Evolutionary conservation across 2,888 invertebrate species (phyloP).

Genomic region (Amphipyra tragopoginis): DNA sequence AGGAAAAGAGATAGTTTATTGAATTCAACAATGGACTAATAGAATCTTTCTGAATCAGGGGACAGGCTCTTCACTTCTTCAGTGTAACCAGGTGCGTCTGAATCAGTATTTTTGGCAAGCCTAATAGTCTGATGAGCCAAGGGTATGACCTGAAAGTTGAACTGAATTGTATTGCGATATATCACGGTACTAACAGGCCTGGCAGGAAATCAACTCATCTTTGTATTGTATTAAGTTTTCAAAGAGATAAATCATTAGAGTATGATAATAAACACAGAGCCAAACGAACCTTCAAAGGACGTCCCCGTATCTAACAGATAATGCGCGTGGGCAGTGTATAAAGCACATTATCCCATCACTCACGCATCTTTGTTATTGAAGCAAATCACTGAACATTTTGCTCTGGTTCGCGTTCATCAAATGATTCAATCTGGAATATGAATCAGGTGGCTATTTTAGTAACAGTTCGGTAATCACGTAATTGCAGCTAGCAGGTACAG

Average conservation of each 20-base stretch:
- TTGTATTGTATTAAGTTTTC: constrained; percentile 26
- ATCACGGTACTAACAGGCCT: constrained; percentile 19
- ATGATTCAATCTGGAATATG: constrained; percentile 62
- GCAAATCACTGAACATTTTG: constrained; percentile 51
- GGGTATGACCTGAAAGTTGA: constrained; percentile 44
- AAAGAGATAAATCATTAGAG: constrained; percentile 49
- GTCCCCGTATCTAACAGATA: constrained; percentile 43
- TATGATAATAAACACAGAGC: constrained; percentile 30
- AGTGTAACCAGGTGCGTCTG: constrained; percentile 23
- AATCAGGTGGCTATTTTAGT: constrained; percentile 66
- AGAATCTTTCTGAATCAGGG: no score
- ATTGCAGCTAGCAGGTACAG: constrained; percentile 49
- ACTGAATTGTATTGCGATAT: constrained; percentile 23
- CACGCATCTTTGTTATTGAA: constrained; percentile 50
- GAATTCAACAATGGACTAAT: no score
- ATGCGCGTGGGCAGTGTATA: constrained; percentile 38
- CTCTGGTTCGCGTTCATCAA: constrained; percentile 54
- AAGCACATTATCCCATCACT: constrained; percentile 46
- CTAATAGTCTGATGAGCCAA: constrained; percentile 33
- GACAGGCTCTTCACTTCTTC: constrained; percentile 10
- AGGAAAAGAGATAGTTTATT: no score
- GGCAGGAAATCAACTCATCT: constrained; percentile 4
- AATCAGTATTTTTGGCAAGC: constrained; percentile 38
- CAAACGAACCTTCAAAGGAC: constrained; percentile 46
- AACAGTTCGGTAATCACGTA: constrained; percentile 47